Conservation (phyloP, 1,140 invertebrate genomes). For the Choristoneura fumiferana region DNA sequence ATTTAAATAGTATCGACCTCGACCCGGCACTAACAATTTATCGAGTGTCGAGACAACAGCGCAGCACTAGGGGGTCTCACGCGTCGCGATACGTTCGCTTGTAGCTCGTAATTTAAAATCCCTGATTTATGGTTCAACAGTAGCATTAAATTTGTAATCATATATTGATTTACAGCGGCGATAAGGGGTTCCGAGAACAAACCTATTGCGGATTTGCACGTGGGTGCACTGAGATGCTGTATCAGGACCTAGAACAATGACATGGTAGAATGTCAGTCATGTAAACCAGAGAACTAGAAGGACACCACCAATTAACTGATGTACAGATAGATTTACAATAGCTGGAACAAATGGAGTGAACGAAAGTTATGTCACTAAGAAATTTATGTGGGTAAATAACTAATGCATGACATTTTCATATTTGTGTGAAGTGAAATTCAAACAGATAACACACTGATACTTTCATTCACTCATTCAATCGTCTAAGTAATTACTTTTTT, state of each 20-base stretch:
- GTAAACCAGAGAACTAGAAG: no score
- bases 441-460: no score
- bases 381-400: no score
- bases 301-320: no score
- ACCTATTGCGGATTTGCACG: constrained; percentile 43
- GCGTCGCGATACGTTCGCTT: constrained; percentile 62
- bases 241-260: constrained; percentile 50
- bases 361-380: no score
- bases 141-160: constrained; percentile 79
- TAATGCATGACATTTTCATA: no score
- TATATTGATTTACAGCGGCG: constrained; percentile 76
- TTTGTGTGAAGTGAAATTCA: no score
- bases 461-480: no score
- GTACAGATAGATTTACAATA: no score
- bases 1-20: constrained; percentile 19
- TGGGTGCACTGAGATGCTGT: constrained; percentile 36
- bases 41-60: constrained; percentile 62
- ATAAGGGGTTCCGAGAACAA: constrained; percentile 68
- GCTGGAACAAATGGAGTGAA: no score
- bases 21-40: constrained; percentile 33
- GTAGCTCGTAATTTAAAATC: constrained; percentile 74
- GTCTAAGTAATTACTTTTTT: no score
- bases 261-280: no score
- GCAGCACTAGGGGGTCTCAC: constrained; percentile 72
- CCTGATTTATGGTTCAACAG: constrained; percentile 74